Base-by-base conservation (phyloP, 2,113 vertebrate species). In the Indicator indicator region DNA sequence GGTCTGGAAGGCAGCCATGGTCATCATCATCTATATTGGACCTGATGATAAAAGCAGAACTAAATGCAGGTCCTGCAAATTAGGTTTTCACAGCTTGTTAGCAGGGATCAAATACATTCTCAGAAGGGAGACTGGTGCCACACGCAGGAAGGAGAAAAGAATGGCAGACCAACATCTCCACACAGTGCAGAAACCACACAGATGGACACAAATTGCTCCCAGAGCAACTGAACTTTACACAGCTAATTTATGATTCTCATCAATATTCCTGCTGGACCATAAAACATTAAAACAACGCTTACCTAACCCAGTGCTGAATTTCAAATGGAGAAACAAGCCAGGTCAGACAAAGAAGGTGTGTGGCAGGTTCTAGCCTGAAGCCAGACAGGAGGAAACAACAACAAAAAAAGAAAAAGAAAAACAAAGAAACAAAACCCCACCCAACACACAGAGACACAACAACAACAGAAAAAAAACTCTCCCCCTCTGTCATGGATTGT, bases 11-110 rank as follows among this genome's bases (percentile, higher is more conserved):
- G 78, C 89, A 95, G 80, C 91, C 89, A 95, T 6, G 33, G 40
- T 46, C 94, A 96, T 94, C 87, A 96, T 76, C 52, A 75, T 82
- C 91, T 91, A 94, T 95, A 94, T 80, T 75, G 83, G 83, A 96
- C 48, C 15, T 62, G 72, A 17, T 93, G 94, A 93, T 87, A 74
- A 71, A 94, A 96, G 78, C 81, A 90, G 86, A 95, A 92, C 60
- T 87, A 89, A 96, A 83, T 54, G 62, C 46, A 95, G 75, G 71
- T 71, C 70, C 80, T 84, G 58, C 73, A 89, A 82, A 90, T 80
- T 60, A 92, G 63, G 56, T 60, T 94, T 89, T 63, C 91, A 68
- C 64, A 71, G 75, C 69, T 71, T 83, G 33, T 54, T 63, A 55
- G 19, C 69, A 50, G 46, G 89, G 64, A 71, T 82, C 71, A 94